These are phyloP conservation scores for Brachyrhaphis roseni DNA, from an alignment of 2,797 vertebrate genomes.

Conservation along the genomic window DNA sequence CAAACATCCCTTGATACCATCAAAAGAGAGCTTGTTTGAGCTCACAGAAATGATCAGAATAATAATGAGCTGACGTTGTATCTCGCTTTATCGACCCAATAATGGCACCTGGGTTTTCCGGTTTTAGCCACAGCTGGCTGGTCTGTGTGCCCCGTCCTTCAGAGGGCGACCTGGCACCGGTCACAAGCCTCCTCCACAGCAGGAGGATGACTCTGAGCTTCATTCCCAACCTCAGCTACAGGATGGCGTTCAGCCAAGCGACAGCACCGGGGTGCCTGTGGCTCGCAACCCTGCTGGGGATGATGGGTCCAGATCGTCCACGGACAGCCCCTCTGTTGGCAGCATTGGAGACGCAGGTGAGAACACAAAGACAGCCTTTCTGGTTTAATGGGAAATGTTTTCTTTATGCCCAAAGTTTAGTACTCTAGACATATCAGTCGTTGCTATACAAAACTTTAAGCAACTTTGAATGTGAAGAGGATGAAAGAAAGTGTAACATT, in stretches of 20 bases:
- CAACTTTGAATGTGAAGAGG: not conserved
- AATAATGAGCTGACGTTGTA: constrained; percentile 10
- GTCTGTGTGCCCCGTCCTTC: constrained; percentile 74
- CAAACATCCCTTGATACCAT: constrained; percentile 8
- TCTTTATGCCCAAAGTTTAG: not conserved
- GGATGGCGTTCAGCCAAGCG: constrained; percentile 20
- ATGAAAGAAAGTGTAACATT: too few species aligned
- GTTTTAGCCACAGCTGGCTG: constrained; percentile 79
- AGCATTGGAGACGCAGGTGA: constrained; percentile 83
- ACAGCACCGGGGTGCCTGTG: constrained; percentile 2
- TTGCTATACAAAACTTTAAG: not conserved
- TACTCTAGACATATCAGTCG: not conserved
- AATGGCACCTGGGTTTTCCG: constrained; percentile 2
- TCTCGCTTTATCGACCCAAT: constrained; percentile 9
- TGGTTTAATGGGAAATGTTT: not conserved
- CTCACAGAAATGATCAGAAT: constrained; percentile 26
- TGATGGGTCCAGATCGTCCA: constrained; percentile 81
- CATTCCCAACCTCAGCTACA: constrained; percentile 24
- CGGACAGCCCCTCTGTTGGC: constrained; percentile 82
- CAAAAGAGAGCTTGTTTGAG: constrained; percentile 10
- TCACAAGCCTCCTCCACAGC: constrained; percentile 51
- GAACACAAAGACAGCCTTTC: constrained; percentile 4
- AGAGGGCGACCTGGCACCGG: constrained; percentile 61
- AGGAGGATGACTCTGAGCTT: constrained; percentile 60
- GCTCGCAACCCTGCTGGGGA: constrained; percentile 37